Evolutionary conservation across 2,113 vertebrate genomes (phyloP).

Genomic region (Alethe castanea): DNA sequence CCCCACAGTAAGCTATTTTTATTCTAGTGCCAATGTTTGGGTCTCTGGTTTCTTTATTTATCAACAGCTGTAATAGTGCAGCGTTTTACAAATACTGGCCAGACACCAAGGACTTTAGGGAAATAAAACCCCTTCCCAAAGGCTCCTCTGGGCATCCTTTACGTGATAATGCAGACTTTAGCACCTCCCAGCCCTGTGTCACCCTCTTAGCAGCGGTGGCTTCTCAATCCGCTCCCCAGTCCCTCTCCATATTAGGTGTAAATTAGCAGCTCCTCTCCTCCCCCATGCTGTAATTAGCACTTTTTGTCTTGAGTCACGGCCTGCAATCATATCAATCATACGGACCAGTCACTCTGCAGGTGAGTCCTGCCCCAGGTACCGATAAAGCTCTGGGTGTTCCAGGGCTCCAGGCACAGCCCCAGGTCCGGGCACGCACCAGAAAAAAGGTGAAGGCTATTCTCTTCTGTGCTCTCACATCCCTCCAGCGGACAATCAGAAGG

Average conservation of each 20-base stretch:
- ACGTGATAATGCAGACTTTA: background rate
- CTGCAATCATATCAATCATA: background rate
- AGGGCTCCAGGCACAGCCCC: background rate
- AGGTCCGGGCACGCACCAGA: background rate
- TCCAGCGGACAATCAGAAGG: background rate
- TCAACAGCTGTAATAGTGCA: background rate
- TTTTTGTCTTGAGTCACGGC: background rate
- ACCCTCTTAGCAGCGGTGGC: background rate
- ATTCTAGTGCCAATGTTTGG: background rate
- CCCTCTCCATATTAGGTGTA: background rate
- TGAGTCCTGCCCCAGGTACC: background rate
- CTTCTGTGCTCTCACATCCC: background rate
- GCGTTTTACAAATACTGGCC: background rate
- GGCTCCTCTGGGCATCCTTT: background rate
- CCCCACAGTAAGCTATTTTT: background rate
- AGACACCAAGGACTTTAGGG: background rate
- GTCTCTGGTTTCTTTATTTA: background rate
- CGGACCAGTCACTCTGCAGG: background rate
- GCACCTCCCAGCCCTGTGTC: background rate
- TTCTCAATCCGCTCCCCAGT: background rate
- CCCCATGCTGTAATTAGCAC: background rate
- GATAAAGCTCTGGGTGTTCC: background rate
- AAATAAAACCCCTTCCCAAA: background rate
- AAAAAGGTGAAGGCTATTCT: background rate
- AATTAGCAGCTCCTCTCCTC: background rate